These are phyloP conservation scores for Sphaerophoria rueppellii DNA, from an alignment of 2,888 invertebrate species.

Conservation along the genomic window DNA sequence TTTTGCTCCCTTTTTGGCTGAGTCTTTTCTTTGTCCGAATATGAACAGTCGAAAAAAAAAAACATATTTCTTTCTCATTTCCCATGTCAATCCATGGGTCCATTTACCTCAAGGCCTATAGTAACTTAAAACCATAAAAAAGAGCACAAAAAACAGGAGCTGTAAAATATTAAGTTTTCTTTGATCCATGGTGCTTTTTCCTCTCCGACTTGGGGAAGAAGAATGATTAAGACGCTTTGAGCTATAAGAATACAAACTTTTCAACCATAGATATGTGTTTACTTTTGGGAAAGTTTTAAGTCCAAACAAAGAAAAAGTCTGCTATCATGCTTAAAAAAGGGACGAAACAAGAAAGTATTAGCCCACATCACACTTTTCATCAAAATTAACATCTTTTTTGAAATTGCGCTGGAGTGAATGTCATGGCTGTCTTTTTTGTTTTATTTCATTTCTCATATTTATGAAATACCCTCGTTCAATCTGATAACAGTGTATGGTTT, in stretches of 20 bases:
- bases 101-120: slow-evolving; percentile 20
- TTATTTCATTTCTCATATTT: background rate
- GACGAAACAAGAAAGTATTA: slow-evolving; percentile 8
- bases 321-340: slow-evolving; percentile 5
- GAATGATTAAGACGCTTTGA: slow-evolving; percentile 28
- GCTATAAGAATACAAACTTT: background rate
- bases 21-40: slow-evolving; percentile 8
- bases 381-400: slow-evolving; percentile 30
- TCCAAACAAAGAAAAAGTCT: background rate
- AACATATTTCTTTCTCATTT: slow-evolving; percentile 24
- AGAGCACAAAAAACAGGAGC: slow-evolving; percentile 6
- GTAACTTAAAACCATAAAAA: slow-evolving; percentile 18
- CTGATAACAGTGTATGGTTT: background rate
- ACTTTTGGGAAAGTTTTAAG: slow-evolving; percentile 13
- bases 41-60: background rate
- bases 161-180: slow-evolving; percentile 43
- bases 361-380: slow-evolving; percentile 26
- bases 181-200: slow-evolving; percentile 20
- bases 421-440: slow-evolving; percentile 13
- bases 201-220: background rate
- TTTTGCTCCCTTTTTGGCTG: slow-evolving; percentile 17
- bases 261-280: background rate
- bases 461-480: background rate
- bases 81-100: slow-evolving; percentile 43
- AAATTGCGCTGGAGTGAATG: slow-evolving; percentile 14